A percentile compares a stretch with the other conserved stretches of the same genome.
These are phyloP conservation scores for Brachionus rotundiformis DNA, from an alignment of 1,140 invertebrate species.

Conservation along the genomic window DNA sequence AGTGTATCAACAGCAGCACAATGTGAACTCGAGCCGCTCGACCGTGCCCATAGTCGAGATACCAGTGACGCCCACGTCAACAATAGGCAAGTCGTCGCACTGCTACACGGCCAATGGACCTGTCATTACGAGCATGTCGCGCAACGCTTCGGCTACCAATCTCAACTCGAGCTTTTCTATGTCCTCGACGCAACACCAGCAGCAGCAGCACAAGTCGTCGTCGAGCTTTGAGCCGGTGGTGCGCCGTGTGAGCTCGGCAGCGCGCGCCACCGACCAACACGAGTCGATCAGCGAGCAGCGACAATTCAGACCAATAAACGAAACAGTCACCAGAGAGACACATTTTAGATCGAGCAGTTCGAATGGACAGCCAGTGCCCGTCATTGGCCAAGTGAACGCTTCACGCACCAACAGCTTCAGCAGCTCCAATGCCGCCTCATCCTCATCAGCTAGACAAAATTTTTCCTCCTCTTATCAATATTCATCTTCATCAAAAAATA, in stretches of 20 bases:
- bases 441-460: background rate
- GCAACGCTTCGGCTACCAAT: background rate
- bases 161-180: background rate
- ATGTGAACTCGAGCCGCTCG: background rate
- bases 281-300: background rate
- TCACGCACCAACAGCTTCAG: background rate
- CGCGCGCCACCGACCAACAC: too few species aligned
- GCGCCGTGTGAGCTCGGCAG: background rate
- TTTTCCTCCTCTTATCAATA: slow-evolving; percentile 14
- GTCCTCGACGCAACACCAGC: too few species aligned
- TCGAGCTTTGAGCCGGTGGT: slow-evolving; percentile 31
- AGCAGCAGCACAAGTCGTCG: too few species aligned
- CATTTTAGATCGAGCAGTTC: slow-evolving; percentile 33
- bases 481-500: slow-evolving; percentile 20
- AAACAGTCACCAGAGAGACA: background rate
- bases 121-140: background rate
- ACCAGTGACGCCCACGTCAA: background rate
- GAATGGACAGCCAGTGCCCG: background rate
- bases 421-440: background rate
- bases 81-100: background rate
- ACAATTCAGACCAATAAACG: slow-evolving; percentile 1
- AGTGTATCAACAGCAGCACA: background rate
- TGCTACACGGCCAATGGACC: background rate
- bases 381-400: background rate
- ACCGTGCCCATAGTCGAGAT: slow-evolving; percentile 1